phyloP scores from a whole-genome alignment of 1,140 invertebrate genomes.

The Thrips palmi region DNA sequence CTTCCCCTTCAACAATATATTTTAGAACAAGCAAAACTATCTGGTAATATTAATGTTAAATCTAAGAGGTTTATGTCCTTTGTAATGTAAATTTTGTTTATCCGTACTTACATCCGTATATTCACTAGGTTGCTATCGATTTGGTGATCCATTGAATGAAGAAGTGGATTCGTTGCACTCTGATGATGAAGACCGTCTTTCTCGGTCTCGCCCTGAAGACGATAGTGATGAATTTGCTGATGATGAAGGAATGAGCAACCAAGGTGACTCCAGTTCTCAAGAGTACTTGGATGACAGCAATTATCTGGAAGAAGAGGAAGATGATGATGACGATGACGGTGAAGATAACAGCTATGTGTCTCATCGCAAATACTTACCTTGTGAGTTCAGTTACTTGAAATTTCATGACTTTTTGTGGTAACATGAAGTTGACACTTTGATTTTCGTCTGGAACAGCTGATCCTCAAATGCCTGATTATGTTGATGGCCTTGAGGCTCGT shows the following conservation, averaged over 20 bases:
- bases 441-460: too few species aligned
- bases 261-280: slow-evolving; percentile 36
- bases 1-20: slow-evolving; percentile 75
- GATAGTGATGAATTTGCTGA: slow-evolving; percentile 47
- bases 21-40: slow-evolving; percentile 61
- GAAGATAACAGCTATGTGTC: neutral
- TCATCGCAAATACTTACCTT: too few species aligned
- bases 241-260: slow-evolving; percentile 39
- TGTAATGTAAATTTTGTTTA: slow-evolving; percentile 15
- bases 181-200: slow-evolving; percentile 29
- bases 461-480: too few species aligned
- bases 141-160: slow-evolving; percentile 44
- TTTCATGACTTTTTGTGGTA: too few species aligned
- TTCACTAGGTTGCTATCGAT: slow-evolving; percentile 34
- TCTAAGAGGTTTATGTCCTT: slow-evolving; percentile 1
- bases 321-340: slow-evolving; percentile 13
- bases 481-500: slow-evolving; percentile 11
- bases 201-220: slow-evolving; percentile 24
- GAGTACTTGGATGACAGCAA: slow-evolving; percentile 28
- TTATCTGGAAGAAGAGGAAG: slow-evolving; percentile 17
- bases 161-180: slow-evolving; percentile 30
- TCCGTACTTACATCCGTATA: slow-evolving; percentile 1
- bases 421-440: too few species aligned
- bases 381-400: too few species aligned
- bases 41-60: slow-evolving; percentile 27